Percentiles rank a stretch among this genome's conserved stretches.
These are phyloP conservation scores for Fregata magnificens DNA, from an alignment of 2,113 vertebrate genomes.

Conservation along the genomic window DNA sequence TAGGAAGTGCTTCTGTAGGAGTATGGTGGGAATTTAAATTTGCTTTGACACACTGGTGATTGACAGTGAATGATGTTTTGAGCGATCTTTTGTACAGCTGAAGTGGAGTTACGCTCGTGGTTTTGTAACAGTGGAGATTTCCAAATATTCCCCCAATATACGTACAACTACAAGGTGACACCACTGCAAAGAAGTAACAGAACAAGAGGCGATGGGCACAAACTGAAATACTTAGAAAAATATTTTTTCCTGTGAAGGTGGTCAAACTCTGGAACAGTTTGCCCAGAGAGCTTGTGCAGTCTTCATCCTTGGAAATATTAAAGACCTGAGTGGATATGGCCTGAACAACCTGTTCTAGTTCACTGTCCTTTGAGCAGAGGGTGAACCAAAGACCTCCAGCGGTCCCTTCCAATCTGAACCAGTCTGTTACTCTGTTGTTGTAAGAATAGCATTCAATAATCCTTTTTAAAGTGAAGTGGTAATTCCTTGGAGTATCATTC, in stretches of 20 bases:
- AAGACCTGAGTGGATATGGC: background rate
- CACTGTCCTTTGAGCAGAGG: background rate
- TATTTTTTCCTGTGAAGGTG: background rate
- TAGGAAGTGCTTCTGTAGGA: conserved; percentile 25
- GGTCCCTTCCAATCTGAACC: background rate
- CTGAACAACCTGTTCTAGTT: background rate
- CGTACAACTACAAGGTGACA: background rate
- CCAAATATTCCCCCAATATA: background rate
- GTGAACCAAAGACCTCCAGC: background rate
- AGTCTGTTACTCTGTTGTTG: background rate
- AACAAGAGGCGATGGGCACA: background rate
- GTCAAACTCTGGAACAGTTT: background rate
- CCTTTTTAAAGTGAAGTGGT: background rate
- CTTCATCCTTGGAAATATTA: background rate
- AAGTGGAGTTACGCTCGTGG: background rate
- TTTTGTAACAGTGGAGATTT: background rate
- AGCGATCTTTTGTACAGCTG: conserved; percentile 5
- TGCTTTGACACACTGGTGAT: background rate
- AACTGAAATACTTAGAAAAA: background rate
- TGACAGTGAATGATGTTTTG: background rate
- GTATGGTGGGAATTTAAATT: conserved; percentile 19
- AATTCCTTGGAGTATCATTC: background rate
- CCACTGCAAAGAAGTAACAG: background rate
- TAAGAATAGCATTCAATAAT: background rate
- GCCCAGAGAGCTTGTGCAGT: background rate